Conservation (phyloP, 2,797 vertebrate species). For the Luscinia luscinia region DNA sequence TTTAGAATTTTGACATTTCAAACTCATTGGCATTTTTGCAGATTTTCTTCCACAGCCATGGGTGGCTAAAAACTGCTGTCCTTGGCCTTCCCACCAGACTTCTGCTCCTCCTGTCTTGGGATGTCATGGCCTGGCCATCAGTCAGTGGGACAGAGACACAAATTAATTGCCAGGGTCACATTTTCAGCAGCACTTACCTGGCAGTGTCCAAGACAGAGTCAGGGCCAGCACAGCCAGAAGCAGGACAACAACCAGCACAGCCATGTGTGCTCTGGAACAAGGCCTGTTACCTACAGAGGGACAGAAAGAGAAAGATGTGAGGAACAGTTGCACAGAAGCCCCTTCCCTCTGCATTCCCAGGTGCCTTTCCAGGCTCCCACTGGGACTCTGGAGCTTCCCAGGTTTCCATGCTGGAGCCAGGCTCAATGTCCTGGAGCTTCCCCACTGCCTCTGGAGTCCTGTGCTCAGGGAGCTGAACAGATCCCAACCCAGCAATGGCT, state of each 20-base stretch:
- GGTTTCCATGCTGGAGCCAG: background rate
- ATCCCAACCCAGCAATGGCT: background rate
- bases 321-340: background rate
- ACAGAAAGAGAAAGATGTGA: background rate
- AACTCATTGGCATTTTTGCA: too few species aligned
- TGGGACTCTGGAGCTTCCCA: background rate
- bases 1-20: too few species aligned
- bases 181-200: background rate
- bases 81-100: too few species aligned
- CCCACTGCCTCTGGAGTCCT: background rate
- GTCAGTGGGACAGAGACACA: too few species aligned
- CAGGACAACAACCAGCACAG: background rate
- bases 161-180: too few species aligned
- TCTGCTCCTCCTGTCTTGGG: too few species aligned
- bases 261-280: background rate
- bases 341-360: background rate
- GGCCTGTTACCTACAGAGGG: background rate
- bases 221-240: background rate
- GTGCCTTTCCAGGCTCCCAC: background rate
- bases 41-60: too few species aligned
- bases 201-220: background rate
- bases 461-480: background rate
- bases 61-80: too few species aligned
- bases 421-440: background rate
- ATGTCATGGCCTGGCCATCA: too few species aligned